Base-by-base conservation (phyloP, 2,797 vertebrate species). In the Cetoscarus ocellatus region DNA sequence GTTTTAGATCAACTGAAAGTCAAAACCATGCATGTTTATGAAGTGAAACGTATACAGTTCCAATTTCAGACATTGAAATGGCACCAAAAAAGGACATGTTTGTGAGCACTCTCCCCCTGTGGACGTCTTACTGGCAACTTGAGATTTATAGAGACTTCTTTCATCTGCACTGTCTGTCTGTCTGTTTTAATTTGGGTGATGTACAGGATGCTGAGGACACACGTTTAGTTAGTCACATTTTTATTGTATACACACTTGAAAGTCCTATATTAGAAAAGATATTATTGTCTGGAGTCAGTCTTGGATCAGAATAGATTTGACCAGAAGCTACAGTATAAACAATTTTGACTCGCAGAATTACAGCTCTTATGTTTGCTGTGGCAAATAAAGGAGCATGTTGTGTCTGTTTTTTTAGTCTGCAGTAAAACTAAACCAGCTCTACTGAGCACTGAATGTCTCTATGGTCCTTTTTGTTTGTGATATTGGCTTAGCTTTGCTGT, bases 1-100 rank as follows among this genome's bases (percentile, higher is more conserved):
- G 77, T 82, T 89, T 82, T 66, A 82, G 59, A 80, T 89, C 80
- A 86, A 63, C 64, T 79, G 65, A 75, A 87, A 80, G 80, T 80
- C 73, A 78, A 84, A 91, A 79, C 75, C 43, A 58, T 72, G 43
- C 67, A 49, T 85, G 84, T 89, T 88, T 88, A 84, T 84, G 38
- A 71, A 74, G 59, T 68, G 66, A 82, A 89, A 75, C 42, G 64
- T 84, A 86, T 70, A 89, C 84, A 81, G 58, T 72, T 86, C 59
- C 43, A 70, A 27, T 57, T 80, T 59, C 59, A 89, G 67, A 81
- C 48, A 65, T 40, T 27, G 56, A 70, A 81, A 70, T 62, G 45
- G 45, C 82, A 47, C 80, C 82, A 72, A 80, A 88, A 67, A 86
- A 82, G 78, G 86, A 62, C 49, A 74, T 80, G 75, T 79, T 85